Conservation (phyloP, 2,113 vertebrate species). For the Mus spicilegus region DNA sequence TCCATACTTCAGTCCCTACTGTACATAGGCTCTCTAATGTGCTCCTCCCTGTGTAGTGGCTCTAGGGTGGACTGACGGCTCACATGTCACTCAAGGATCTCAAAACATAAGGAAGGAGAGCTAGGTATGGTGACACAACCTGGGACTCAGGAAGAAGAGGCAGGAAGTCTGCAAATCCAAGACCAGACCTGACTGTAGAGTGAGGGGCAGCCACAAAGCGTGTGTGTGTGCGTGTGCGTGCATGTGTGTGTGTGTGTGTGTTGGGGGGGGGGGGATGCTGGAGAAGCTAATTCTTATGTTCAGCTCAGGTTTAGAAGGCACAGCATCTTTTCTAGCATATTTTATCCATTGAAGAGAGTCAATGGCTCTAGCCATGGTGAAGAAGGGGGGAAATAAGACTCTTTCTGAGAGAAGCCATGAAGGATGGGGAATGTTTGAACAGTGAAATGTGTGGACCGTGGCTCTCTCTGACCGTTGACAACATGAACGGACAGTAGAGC, state of each 20-base stretch:
- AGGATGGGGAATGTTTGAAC: neutral
- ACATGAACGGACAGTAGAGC: no score
- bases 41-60: no score
- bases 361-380: neutral
- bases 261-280: fast-evolving
- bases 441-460: no score
- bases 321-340: neutral
- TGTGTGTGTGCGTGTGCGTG: neutral
- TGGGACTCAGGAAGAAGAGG: neutral
- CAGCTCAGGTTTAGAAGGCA: neutral
- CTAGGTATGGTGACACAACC: neutral
- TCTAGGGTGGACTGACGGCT: no score
- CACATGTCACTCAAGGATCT: neutral
- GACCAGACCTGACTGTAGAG: neutral
- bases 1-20: neutral
- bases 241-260: neutral
- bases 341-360: neutral
- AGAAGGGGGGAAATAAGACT: neutral
- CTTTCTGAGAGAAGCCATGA: neutral
- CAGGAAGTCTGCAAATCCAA: neutral
- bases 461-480: neutral
- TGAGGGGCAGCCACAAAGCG: neutral
- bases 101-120: neutral
- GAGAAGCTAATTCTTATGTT: neutral
- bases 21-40: neutral